Percentiles rank a stretch among this genome's conserved stretches.
Conservation (phyloP, 2,113 vertebrate species). For the Sylvietta virens region DNA sequence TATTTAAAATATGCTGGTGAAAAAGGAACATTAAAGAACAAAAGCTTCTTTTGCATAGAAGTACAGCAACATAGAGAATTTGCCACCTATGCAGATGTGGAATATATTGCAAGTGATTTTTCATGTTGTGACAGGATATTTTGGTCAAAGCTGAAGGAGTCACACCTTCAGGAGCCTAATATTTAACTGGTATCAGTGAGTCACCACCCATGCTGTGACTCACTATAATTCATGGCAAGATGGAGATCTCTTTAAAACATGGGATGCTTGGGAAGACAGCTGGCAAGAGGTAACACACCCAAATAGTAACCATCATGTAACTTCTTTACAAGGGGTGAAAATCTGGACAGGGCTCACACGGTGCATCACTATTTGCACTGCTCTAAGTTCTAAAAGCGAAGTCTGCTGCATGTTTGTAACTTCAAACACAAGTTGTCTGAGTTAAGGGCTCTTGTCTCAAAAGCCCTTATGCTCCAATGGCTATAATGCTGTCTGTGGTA, state of each 20-base stretch:
- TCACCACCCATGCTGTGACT: neutral
- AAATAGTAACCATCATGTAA: neutral
- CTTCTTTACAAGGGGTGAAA: neutral
- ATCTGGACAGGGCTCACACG: fast-evolving
- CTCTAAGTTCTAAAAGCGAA: neutral
- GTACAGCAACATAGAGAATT: neutral
- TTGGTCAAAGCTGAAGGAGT: neutral
- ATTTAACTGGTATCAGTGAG: conserved; percentile 8
- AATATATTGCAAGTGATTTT: neutral
- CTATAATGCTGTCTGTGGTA: neutral
- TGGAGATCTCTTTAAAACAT: neutral
- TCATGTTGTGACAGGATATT: neutral
- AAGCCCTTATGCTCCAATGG: neutral
- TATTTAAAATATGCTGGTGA: neutral
- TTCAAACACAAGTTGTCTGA: neutral
- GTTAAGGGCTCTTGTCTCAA: neutral
- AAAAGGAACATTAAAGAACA: neutral
- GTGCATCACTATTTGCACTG: neutral
- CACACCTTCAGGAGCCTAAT: conserved; percentile 8
- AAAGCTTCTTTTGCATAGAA: neutral
- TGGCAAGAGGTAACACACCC: neutral
- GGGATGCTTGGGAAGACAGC: neutral
- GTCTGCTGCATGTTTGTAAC: neutral
- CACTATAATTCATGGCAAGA: neutral
- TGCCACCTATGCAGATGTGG: neutral